Evolutionary conservation across 2,888 invertebrate species (phyloP), one percentile per base, ranked within the genome.

Genomic region (Chirona hameri): DNA sequence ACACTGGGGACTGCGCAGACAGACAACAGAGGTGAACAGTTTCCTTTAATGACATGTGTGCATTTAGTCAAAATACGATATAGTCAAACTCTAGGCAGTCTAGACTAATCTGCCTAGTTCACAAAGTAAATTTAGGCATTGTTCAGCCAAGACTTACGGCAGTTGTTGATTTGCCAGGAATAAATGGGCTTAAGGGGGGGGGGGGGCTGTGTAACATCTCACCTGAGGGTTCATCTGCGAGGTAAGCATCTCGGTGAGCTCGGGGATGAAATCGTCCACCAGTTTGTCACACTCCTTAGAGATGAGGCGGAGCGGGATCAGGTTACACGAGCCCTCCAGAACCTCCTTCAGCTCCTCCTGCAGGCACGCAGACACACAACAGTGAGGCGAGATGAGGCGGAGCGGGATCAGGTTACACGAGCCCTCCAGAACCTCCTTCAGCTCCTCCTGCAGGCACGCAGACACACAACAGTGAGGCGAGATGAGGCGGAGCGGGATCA

Each of bases 191-290:
- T n/a, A n/a, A n/a, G n/a, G n/a, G n/a, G n/a, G n/a, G n/a, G n/a
- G n/a, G n/a, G n/a, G n/a, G n/a, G n/a, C n/a, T n/a, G 55, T 15
- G n/a, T 10, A 1, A 1, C 10, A 72, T 3, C 29, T 79, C 65
- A 93, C 91, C 87, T 94, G 93, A 0, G 96, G 96, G 89, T 97
- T 93, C 96, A 97, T 96, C 89, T 96, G 91, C 0, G 96, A 96
- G 0, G 95, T 93, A 80, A 97, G 88, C 0, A 95, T 94, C 87
- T 97, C 96, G 55, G 96, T 92, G 83, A 97, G 88, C 87, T 97
- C 95, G 0, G 95, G 95, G 81, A 95, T 93, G 87, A 94, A 96
- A 86, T 96, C 91, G 87, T 97, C 95, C 0, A 93, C 94, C 82
- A 96, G 86, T 86, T 91, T 92, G 84, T 92, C 91, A 87, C 96